Base-by-base conservation (phyloP, 1,140 invertebrate species). In the Battus philenor region DNA sequence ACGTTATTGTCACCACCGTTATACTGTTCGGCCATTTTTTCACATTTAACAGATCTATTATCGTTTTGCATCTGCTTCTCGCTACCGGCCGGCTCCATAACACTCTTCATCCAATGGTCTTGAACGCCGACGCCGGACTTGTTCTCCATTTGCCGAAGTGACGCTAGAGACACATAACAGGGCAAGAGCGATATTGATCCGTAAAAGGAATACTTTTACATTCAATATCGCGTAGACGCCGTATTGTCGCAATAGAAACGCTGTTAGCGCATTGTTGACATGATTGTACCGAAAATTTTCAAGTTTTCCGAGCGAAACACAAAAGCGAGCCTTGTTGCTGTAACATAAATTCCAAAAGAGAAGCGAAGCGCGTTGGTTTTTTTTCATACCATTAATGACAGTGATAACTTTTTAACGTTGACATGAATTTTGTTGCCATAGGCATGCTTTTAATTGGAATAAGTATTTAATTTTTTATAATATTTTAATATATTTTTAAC, bases 281-380 rank as follows among this genome's bases (percentile, higher is more conserved):
- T 68, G 58, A 68, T 69, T 70, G 57, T 50, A 60, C 57, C 54
- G 45, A 66, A 73, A 78, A 72, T 70, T 69, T 62, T 67, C 64
- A 66, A 70, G 55, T 71, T 66, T 66, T 50, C 50, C 47, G 13
- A 29, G 68, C 58, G 71, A 68, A 76, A 79, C 57, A 85, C 78
- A 81, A 85, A 84, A 82, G 77, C 54, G 64, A 85, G 78, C 80
- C 80, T 85, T 85, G 78, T 85, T 82, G 81, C 80, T 58, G 67
- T 70, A 79, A 69, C 76, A 84, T 84, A 84, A 84, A 84, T 82
- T 81, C 78, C 78, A 82, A 84, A 84, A 82, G 80, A 84, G 80
- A 84, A 84, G 78, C 78, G 77, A 76, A 69, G 71, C 77, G 78
- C 74, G 68, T 75, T 81, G 69, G 54, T 80, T 82, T 80, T 84